A percentile compares a stretch with the other conserved stretches of the same genome.
phyloP scores from a whole-genome alignment of 2,888 invertebrate species.

The Sicus ferrugineus region DNA sequence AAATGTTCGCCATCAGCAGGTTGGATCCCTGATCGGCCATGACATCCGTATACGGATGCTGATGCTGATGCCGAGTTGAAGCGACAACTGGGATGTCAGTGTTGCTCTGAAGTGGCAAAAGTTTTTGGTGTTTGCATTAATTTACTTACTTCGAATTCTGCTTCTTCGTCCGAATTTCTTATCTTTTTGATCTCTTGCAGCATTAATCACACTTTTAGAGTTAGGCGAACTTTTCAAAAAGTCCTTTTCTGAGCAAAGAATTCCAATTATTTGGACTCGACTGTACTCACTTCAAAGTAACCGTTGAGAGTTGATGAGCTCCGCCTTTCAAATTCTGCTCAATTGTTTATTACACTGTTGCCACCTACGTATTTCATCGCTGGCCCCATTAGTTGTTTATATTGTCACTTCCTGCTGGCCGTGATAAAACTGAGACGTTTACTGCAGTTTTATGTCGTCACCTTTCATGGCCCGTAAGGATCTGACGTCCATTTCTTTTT shows the following conservation, averaged over 20 bases:
- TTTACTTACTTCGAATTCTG: neutral
- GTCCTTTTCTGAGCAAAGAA: too few relatives aligned
- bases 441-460: neutral
- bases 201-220: neutral
- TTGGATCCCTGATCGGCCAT: neutral
- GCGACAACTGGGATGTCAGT: neutral
- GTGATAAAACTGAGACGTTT: conserved; percentile 6
- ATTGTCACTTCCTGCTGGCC: conserved; percentile 10
- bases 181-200: neutral
- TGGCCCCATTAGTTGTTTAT: conserved; percentile 14
- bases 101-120: neutral
- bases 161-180: neutral
- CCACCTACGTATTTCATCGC: neutral
- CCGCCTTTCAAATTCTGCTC: too few relatives aligned
- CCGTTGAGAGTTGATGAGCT: too few relatives aligned
- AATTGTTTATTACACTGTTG: neutral
- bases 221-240: too few relatives aligned
- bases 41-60: neutral
- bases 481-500: neutral
- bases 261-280: too few relatives aligned
- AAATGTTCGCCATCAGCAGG: conserved; percentile 18
- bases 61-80: neutral
- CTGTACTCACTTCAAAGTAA: too few relatives aligned
- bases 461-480: neutral
- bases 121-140: neutral